A percentile compares a stretch with the other conserved stretches of the same genome.
Conservation (phyloP, 92 coral and sea anemone genomes). For the Isaurus tuberculatus region DNA sequence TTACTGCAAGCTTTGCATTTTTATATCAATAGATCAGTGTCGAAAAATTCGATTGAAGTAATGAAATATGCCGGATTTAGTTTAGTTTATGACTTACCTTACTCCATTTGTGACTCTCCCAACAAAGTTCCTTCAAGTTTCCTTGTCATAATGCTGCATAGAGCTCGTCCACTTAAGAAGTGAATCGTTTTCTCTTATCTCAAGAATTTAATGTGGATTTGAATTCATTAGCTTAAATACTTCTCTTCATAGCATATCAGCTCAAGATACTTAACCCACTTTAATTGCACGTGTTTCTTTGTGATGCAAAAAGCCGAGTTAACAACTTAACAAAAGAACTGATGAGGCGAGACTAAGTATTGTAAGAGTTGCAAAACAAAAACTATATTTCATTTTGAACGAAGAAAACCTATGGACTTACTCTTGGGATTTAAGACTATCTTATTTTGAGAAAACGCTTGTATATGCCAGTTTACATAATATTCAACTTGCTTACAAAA, state of each 20-base stretch:
- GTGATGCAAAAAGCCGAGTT: conserved; percentile 17
- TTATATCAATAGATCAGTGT: not conserved
- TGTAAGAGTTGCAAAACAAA: not conserved
- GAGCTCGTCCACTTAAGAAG: conserved; percentile 1
- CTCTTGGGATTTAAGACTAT: not conserved
- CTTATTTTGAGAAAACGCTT: not conserved
- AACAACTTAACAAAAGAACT: conserved; percentile 8
- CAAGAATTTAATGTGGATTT: conserved; percentile 15
- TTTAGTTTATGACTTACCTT: not conserved
- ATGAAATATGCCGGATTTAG: not conserved
- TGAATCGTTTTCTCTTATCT: conserved; percentile 2
- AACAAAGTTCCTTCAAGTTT: not conserved
- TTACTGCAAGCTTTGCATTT: not conserved
- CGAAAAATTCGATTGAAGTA: not conserved
- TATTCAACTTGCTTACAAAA: not conserved
- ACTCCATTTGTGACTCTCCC: not conserved
- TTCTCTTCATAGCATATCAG: conserved; percentile 10
- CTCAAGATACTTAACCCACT: not conserved
- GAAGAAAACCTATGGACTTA: not conserved
- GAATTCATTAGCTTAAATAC: conserved; percentile 12
- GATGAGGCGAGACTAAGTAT: conserved; percentile 18
- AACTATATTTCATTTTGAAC: not conserved
- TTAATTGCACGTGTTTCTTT: conserved; percentile 22
- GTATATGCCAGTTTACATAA: conserved; percentile 15
- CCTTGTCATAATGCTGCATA: not conserved